These are phyloP conservation scores for Drosophila phalerata DNA, from an alignment of 2,888 invertebrate species.

Conservation along the genomic window DNA sequence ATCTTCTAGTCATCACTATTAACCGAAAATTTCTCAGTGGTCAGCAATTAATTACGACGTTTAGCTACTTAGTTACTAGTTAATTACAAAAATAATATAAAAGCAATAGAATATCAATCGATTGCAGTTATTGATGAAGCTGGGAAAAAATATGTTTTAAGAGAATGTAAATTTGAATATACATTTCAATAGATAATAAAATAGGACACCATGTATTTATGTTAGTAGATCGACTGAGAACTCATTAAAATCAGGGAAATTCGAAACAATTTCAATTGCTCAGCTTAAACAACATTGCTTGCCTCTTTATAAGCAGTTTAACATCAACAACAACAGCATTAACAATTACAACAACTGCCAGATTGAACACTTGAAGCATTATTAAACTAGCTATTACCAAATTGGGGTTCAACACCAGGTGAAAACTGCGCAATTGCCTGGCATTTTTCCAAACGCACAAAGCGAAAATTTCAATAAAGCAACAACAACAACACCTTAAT, in stretches of 20 bases:
- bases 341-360: background rate
- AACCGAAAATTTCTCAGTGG: background rate
- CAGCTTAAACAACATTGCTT: background rate
- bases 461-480: conserved; percentile 49
- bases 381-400: conserved; percentile 60
- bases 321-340: background rate
- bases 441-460: conserved; percentile 27
- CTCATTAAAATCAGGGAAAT: background rate
- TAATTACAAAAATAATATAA: background rate
- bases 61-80: conserved; percentile 11
- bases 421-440: conserved; percentile 57
- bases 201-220: background rate
- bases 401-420: conserved; percentile 44
- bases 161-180: background rate
- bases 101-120: background rate
- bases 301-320: background rate
- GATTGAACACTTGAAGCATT: conserved; percentile 31
- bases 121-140: background rate
- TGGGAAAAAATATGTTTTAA: background rate
- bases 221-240: background rate
- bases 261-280: background rate
- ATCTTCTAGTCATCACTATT: background rate
- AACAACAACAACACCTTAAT: conserved; percentile 33
- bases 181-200: background rate
- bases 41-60: too few relatives aligned